phyloP scores from a whole-genome alignment of 2,797 vertebrate genomes.

The Oceanodroma leucorhoa region DNA sequence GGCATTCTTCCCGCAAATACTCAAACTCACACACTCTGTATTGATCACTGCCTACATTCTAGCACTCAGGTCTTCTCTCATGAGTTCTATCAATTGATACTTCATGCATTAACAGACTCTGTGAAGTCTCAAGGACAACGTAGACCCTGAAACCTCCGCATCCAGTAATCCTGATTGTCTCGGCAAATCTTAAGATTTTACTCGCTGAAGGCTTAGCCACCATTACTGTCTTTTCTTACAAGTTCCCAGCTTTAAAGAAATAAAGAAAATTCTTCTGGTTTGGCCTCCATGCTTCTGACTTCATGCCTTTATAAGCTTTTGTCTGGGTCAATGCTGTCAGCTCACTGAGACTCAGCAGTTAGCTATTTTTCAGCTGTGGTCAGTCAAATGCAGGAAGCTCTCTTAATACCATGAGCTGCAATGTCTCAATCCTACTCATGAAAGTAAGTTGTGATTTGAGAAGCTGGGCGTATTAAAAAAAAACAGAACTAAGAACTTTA shows the following conservation, averaged over 20 bases:
- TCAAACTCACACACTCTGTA: neutral
- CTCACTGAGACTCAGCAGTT: neutral
- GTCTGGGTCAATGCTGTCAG: neutral
- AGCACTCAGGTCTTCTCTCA: neutral
- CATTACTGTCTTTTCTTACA: neutral
- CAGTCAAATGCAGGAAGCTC: neutral
- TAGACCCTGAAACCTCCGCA: neutral
- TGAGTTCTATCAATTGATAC: neutral
- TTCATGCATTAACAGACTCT: neutral
- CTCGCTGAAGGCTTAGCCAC: neutral
- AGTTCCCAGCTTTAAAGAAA: neutral
- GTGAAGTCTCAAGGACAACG: neutral
- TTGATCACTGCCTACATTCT: neutral
- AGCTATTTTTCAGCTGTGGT: conserved; percentile 3
- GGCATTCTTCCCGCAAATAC: neutral
- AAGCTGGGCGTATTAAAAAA: neutral
- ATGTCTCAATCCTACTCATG: neutral
- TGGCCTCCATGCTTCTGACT: neutral
- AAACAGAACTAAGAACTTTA: neutral
- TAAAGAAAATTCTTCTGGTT: neutral
- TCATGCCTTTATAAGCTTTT: neutral
- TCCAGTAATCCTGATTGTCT: neutral
- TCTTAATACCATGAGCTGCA: neutral
- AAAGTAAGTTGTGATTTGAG: neutral
- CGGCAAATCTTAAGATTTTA: neutral